A percentile compares a stretch with the other conserved stretches of the same genome.
Evolutionary conservation across 92 coral and sea anemone genomes (phyloP).

Genomic region (Epizoanthus ramosus): DNA sequence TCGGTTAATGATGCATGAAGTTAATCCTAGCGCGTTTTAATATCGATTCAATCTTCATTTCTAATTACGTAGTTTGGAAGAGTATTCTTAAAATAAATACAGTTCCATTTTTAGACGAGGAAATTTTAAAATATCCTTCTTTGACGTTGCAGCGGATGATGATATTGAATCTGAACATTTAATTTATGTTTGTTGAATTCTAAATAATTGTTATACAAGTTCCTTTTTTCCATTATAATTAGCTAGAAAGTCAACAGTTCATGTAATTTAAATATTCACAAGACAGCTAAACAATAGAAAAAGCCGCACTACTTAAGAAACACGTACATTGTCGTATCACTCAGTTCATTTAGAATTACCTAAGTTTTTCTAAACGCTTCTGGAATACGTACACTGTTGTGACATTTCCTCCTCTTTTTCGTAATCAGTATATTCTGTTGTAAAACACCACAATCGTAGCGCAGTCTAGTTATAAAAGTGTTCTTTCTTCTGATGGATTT

Average conservation of each 20-base stretch:
- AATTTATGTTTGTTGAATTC: background rate
- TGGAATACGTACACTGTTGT: background rate
- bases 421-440: background rate
- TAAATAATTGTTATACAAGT: background rate
- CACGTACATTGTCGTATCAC: slow-evolving; percentile 13
- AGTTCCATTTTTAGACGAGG: slow-evolving; percentile 4
- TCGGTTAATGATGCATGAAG: too few relatives aligned
- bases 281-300: slow-evolving; percentile 24
- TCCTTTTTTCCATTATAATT: background rate
- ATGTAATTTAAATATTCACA: slow-evolving; percentile 13
- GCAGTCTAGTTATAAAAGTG: background rate
- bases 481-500: background rate
- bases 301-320: background rate
- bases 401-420: background rate
- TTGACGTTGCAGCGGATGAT: background rate
- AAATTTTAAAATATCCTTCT: background rate
- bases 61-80: background rate
- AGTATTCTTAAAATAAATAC: background rate
- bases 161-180: slow-evolving; percentile 2
- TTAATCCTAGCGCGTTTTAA: too few relatives aligned
- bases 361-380: background rate
- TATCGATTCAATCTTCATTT: background rate
- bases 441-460: background rate
- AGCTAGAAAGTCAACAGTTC: slow-evolving; percentile 11
- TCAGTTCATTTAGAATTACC: background rate